Percentiles rank a stretch among this genome's conserved stretches.
Evolutionary conservation across 2,113 vertebrate genomes (phyloP).

Genomic region (Hassar affinis): DNA sequence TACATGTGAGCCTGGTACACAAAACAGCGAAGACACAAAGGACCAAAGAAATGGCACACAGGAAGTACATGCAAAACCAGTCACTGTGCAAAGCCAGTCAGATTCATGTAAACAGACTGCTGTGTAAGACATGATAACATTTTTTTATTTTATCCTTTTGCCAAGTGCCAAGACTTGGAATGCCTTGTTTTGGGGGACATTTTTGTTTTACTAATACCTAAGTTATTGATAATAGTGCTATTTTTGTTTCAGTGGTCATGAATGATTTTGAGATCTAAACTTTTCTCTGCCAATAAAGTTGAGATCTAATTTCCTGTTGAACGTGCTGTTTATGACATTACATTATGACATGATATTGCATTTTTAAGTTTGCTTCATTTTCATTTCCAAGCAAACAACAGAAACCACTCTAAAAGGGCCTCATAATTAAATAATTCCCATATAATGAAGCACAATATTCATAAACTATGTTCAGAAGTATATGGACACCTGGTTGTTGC

Average conservation of each 20-base stretch:
- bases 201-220: background rate
- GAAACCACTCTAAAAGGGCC: background rate
- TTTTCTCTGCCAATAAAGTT: conserved; percentile 20
- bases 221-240: background rate
- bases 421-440: background rate
- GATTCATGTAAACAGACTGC: conserved; percentile 30
- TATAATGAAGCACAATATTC: background rate
- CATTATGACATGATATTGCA: background rate
- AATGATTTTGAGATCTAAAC: background rate
- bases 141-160: background rate
- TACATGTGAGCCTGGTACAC: conserved; percentile 18
- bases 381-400: background rate
- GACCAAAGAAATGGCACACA: conserved; percentile 32
- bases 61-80: conserved; percentile 25
- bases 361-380: background rate
- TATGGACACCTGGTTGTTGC: background rate
- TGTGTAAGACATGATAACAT: background rate
- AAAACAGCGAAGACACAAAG: conserved; percentile 21
- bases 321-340: background rate
- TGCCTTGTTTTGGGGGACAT: background rate
- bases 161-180: background rate
- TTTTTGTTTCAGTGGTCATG: conserved; percentile 8
- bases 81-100: conserved; percentile 14
- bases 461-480: background rate
- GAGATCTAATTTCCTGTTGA: background rate